phyloP scores from a whole-genome alignment of 2,113 vertebrate genomes.

The Turnix velox region DNA sequence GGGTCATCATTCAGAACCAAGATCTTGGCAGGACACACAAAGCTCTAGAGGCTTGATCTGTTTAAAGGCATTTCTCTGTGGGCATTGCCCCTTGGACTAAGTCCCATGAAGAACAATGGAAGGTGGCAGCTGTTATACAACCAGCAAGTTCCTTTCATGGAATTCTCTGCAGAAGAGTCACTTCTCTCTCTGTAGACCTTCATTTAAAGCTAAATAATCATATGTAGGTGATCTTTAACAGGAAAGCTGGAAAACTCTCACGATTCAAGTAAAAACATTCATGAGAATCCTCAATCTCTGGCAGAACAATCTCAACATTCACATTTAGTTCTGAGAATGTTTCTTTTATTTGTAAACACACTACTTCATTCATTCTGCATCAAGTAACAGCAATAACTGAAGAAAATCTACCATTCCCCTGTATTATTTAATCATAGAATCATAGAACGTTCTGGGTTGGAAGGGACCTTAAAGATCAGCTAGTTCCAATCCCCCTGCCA shows the following conservation, averaged over 20 bases:
- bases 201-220: not conserved
- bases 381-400: not conserved
- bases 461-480: no score
- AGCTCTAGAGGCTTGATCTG: not conserved
- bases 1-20: not conserved
- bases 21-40: not conserved
- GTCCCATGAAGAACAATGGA: not conserved
- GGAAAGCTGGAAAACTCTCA: not conserved
- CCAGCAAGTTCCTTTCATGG: not conserved
- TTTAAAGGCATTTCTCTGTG: not conserved
- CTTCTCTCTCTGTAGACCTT: not conserved
- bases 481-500: no score
- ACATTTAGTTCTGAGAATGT: not conserved
- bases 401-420: not conserved
- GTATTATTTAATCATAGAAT: not conserved
- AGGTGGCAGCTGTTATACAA: not conserved
- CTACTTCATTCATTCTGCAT: not conserved
- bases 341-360: not conserved
- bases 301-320: not conserved
- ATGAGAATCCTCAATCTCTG: not conserved
- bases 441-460: no score
- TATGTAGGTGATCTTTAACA: not conserved
- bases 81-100: not conserved
- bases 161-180: not conserved
- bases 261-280: not conserved